Percentiles rank a stretch among this genome's conserved stretches.
Conservation (phyloP, 2,888 invertebrate genomes). For the Liposcelis brunnea region DNA sequence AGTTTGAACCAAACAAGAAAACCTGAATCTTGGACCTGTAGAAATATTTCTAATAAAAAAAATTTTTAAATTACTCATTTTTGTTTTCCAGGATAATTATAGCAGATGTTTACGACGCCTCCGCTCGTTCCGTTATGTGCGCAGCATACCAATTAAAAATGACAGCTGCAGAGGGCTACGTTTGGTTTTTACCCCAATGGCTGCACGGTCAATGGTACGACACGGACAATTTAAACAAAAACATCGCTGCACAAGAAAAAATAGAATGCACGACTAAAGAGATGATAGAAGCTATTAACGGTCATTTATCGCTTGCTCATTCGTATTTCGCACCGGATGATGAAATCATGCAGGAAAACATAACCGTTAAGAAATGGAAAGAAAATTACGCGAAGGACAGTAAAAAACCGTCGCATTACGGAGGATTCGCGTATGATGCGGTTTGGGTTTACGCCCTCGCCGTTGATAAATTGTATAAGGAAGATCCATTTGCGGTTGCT, state of each 20-base stretch:
- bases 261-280: slow-evolving; percentile 42
- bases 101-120: slow-evolving; percentile 57
- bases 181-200: slow-evolving; percentile 75
- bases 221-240: slow-evolving; percentile 32
- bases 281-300: slow-evolving; percentile 50
- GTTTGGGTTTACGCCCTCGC: slow-evolving; percentile 65
- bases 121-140: slow-evolving; percentile 61
- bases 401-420: slow-evolving; percentile 38
- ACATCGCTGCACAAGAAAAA: slow-evolving; percentile 23
- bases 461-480: slow-evolving; percentile 41
- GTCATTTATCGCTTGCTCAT: slow-evolving; percentile 52
- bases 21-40: too few relatives aligned
- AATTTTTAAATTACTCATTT: too few relatives aligned
- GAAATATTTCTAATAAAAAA: too few relatives aligned
- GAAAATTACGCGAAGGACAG: slow-evolving; percentile 24
- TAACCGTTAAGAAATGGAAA: slow-evolving; percentile 45
- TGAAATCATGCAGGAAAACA: slow-evolving; percentile 42
- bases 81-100: slow-evolving; percentile 47
- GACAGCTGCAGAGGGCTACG: slow-evolving; percentile 51
- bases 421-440: slow-evolving; percentile 64
- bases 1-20: too few relatives aligned
- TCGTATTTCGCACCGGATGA: slow-evolving; percentile 45
- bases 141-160: slow-evolving; percentile 55
- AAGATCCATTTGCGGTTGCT: slow-evolving; percentile 38
- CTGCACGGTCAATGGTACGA: slow-evolving; percentile 43